Evolutionary conservation across 2,113 vertebrate genomes (phyloP).

Genomic region (Psilopogon haemacephalus): DNA sequence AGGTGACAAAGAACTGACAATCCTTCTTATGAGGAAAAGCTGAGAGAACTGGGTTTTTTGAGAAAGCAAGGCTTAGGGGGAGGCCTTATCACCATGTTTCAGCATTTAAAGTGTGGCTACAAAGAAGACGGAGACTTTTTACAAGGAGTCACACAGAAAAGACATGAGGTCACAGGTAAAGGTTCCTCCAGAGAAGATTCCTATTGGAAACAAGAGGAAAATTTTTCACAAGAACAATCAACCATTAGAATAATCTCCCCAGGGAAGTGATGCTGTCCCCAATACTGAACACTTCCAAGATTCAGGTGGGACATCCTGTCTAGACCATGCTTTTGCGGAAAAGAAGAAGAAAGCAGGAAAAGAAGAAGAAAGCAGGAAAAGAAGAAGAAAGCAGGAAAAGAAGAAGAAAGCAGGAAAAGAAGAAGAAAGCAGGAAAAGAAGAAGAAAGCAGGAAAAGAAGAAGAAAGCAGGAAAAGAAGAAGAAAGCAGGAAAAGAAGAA

Average conservation of each 20-base stretch:
- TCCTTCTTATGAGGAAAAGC: neutral
- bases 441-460: too few relatives aligned
- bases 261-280: neutral
- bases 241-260: neutral
- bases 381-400: too few relatives aligned
- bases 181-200: neutral
- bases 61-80: neutral
- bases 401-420: too few relatives aligned
- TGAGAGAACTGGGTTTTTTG: neutral
- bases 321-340: neutral
- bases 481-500: too few relatives aligned
- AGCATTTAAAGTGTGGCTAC: neutral
- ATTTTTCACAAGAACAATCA: neutral
- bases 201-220: neutral
- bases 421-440: too few relatives aligned
- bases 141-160: neutral
- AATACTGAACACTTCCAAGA: neutral
- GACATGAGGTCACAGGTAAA: too few relatives aligned
- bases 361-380: too few relatives aligned
- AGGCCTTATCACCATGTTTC: neutral
- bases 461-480: too few relatives aligned
- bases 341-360: too few relatives aligned
- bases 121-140: neutral
- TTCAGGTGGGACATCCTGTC: neutral
- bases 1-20: neutral